Evolutionary conservation across 2,113 vertebrate genomes (phyloP), one percentile per base, ranked within the genome.

Genomic region (Plectropomus leopardus): DNA sequence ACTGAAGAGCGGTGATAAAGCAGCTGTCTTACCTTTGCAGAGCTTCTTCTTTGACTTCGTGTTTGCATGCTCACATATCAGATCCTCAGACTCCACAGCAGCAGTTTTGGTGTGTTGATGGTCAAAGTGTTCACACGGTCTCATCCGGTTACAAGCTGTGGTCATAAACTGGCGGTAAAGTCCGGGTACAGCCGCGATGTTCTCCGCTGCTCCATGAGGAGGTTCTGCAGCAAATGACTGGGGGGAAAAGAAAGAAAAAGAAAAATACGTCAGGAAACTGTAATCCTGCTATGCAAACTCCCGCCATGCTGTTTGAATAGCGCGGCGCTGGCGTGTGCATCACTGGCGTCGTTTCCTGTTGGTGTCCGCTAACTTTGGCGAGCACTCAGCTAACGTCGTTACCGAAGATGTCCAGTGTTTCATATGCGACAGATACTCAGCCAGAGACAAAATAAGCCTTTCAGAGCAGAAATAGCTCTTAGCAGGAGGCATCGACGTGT

Each of bases 21-120:
- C 1, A 15, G 4, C 28, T n/a, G 16, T 30, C 30, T 51, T 80
- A 72, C 69, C 51, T 80, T 72, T n/a, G 2, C 6, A 50, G 59
- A 58, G 13, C 23, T 58, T 58, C 26, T 44, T 51, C 42, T 70
- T 45, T 70, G 24, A 69, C 55, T 42, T n/a, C 9, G 61, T 48
- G 10, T 45, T 14, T 21, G 5, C 53, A 47, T 1, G 4, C 14
- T 44, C 60, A 16, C 14, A 36, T 70, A 7, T 55, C 53, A 16
- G 53, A 24, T 28, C 34, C 42, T 11, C 32, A 34, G 26, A 24
- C 4, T 32, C 28, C 28, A 11, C 40, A 32, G 10, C 48, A 53
- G 61, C 40, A 11, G 14, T 40, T 40, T 9, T 40, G 34, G 1
- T 24, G 44, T n/a, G 23, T 24, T 7, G 3, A 59, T 11, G 40